phyloP scores from a whole-genome alignment of 2,888 invertebrate genomes.

The Leptinotarsa rubiginosa region DNA sequence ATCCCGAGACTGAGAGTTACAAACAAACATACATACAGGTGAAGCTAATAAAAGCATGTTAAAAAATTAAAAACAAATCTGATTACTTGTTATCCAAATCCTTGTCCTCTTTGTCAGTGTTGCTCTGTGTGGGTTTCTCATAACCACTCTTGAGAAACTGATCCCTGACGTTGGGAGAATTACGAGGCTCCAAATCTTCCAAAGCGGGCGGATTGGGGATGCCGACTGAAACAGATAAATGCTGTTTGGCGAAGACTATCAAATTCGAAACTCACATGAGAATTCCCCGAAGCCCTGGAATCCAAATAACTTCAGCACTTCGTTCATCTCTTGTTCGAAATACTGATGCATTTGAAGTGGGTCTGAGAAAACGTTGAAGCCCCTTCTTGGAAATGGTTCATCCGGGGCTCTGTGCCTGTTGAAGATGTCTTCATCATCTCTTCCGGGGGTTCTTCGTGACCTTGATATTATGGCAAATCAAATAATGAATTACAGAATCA shows the following conservation, averaged over 20 bases:
- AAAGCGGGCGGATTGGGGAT: slow-evolving; percentile 34
- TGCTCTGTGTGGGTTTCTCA: slow-evolving; percentile 51
- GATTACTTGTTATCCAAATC: slow-evolving; percentile 53
- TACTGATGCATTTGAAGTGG: slow-evolving; percentile 73
- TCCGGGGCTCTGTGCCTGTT: neutral
- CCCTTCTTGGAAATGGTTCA: slow-evolving; percentile 34
- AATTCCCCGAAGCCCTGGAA: slow-evolving; percentile 43
- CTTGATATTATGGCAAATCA: neutral
- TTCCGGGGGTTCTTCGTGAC: neutral
- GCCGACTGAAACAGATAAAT: slow-evolving; percentile 32
- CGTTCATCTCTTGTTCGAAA: slow-evolving; percentile 73
- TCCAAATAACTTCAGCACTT: slow-evolving; percentile 69
- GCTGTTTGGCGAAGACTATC: neutral
- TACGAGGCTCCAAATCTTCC: slow-evolving; percentile 32
- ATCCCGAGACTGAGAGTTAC: no score
- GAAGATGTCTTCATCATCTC: neutral
- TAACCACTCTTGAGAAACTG: slow-evolving; percentile 70
- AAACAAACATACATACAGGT: no score
- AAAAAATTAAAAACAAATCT: no score
- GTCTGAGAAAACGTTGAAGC: slow-evolving; percentile 71
- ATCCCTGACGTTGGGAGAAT: slow-evolving; percentile 64
- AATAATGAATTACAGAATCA: neutral
- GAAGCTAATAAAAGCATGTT: no score
- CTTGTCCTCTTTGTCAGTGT: slow-evolving; percentile 53
- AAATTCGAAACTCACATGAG: slow-evolving; percentile 41